Conservation (phyloP, 2,888 invertebrate species). For the Rambutsinella grinnellia region DNA sequence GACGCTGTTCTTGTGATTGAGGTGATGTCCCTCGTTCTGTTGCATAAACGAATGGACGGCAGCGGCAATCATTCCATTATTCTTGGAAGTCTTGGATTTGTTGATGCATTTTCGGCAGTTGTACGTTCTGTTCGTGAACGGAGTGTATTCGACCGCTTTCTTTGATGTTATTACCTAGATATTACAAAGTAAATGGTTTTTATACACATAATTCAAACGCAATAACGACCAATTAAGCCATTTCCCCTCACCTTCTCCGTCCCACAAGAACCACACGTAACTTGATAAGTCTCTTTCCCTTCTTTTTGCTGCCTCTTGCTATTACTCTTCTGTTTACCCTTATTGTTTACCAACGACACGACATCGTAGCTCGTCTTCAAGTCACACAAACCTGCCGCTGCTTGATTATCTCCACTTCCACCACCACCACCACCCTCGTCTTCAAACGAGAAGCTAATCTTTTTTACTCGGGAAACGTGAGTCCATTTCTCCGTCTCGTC, state of each 20-base stretch:
- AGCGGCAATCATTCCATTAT: constrained; percentile 40
- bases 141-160: constrained; percentile 52
- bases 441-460: constrained; percentile 40
- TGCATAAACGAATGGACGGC: constrained; percentile 40
- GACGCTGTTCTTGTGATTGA: no score
- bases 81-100: constrained; percentile 53
- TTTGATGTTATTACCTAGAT: constrained; percentile 51
- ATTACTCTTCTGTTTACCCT: constrained; percentile 45
- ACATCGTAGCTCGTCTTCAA: no score
- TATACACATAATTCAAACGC: no score
- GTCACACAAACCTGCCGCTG: neutral
- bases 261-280: constrained; percentile 60
- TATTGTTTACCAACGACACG: neutral
- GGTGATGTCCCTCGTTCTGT: no score
- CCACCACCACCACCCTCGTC: constrained; percentile 35
- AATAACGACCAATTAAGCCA: neutral
- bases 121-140: constrained; percentile 49
- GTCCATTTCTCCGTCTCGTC: constrained; percentile 64
- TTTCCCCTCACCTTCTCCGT: constrained; percentile 36
- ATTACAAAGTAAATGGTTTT: neutral
- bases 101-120: constrained; percentile 59
- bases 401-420: neutral
- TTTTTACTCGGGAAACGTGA: constrained; percentile 56
- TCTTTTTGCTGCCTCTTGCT: constrained; percentile 20
- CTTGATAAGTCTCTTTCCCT: constrained; percentile 46